Conservation (phyloP, 2,888 invertebrate genomes). For the Torymus tubicola region DNA sequence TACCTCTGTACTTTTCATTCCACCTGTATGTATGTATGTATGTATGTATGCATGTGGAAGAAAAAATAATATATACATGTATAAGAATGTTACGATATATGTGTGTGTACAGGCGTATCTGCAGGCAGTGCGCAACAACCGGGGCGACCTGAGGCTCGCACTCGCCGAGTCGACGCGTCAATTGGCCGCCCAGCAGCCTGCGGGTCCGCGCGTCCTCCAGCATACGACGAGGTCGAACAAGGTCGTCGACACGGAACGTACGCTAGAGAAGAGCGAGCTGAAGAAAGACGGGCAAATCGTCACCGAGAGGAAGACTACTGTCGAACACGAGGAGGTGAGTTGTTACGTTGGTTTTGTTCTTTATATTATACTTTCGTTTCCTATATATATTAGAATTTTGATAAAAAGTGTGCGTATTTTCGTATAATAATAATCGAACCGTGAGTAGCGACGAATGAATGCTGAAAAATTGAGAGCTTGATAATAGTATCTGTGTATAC, state of each 20-base stretch:
- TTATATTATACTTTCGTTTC: no score
- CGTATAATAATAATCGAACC: no score
- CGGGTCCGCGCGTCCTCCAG: conserved; percentile 85
- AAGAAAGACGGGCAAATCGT: conserved; percentile 90
- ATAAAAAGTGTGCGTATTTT: no score
- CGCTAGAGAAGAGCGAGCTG: conserved; percentile 85
- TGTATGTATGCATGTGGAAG: no score
- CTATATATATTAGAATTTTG: no score
- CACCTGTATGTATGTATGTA: no score
- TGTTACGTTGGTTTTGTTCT: background rate
- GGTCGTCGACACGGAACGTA: conserved; percentile 91
- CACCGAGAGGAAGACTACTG: conserved; percentile 89
- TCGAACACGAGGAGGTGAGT: conserved; percentile 86
- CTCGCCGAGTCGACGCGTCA: conserved; percentile 80
- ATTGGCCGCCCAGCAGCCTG: conserved; percentile 78
- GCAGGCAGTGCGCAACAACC: conserved; percentile 82
- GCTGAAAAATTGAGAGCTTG: no score
- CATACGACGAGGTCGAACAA: conserved; percentile 87
- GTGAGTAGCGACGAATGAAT: no score
- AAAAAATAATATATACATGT: background rate
- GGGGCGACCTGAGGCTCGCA: conserved; percentile 85
- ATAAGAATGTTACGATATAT: background rate
- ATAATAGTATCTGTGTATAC: no score
- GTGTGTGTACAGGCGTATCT: conserved; percentile 83
- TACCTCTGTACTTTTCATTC: no score